These are phyloP conservation scores for Tetragnatha versicolor DNA, from an alignment of 1,140 invertebrate species.

Conservation along the genomic window DNA sequence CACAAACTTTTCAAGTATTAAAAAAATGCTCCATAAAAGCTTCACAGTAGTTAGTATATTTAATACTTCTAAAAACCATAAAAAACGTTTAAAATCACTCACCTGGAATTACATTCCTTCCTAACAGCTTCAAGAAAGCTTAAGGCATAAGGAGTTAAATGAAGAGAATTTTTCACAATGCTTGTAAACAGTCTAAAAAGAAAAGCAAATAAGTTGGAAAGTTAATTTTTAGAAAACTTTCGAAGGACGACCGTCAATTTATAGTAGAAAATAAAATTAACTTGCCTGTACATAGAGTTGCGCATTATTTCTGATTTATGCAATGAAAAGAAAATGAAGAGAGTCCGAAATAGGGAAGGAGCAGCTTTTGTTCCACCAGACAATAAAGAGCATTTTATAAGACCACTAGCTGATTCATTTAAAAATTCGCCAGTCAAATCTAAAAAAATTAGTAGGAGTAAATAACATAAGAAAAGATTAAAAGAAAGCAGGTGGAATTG, in stretches of 20 bases:
- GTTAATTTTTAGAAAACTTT: background rate
- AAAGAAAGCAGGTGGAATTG: too few relatives aligned
- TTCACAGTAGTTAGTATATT: too few relatives aligned
- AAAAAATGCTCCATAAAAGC: background rate
- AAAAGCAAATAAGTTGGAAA: background rate
- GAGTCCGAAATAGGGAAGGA: conserved; percentile 37
- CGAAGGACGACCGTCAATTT: background rate
- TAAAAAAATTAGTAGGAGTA: background rate
- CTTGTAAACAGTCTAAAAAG: conserved; percentile 5
- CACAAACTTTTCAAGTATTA: background rate
- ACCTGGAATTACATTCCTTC: conserved; percentile 7
- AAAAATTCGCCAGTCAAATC: conserved; percentile 20
- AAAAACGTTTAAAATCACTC: too few relatives aligned
- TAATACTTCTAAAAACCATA: too few relatives aligned
- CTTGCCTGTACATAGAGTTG: conserved; percentile 39
- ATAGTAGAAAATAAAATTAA: background rate
- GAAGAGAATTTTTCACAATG: conserved; percentile 37
- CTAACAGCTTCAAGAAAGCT: conserved; percentile 18
- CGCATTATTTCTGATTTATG: conserved; percentile 11
- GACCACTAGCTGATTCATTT: conserved; percentile 34
- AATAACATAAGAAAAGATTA: too few relatives aligned
- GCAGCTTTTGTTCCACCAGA: conserved; percentile 40
- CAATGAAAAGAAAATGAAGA: conserved; percentile 27
- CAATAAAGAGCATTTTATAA: conserved; percentile 32
- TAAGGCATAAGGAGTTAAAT: conserved; percentile 35